Percentiles rank a stretch among this genome's conserved stretches.
Evolutionary conservation across 2,797 vertebrate genomes (phyloP).

Genomic region (Myripristis murdjan): DNA sequence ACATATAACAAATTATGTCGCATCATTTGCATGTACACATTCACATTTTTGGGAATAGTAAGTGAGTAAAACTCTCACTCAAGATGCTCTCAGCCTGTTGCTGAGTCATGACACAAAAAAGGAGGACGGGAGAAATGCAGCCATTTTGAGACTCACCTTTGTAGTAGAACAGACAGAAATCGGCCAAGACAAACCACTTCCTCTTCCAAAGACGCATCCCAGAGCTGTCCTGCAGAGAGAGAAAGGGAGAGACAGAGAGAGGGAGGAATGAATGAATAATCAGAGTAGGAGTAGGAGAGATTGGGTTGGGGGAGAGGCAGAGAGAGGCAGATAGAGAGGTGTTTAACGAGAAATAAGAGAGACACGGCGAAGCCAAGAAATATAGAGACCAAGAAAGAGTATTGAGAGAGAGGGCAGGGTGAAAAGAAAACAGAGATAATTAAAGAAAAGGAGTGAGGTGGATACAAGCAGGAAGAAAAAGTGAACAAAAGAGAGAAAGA

Average conservation of each 20-base stretch:
- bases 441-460: conserved; percentile 21
- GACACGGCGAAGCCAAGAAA: neutral
- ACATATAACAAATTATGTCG: no score
- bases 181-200: conserved; percentile 96
- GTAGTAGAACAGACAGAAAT: conserved; percentile 98
- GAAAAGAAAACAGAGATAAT: conserved; percentile 20
- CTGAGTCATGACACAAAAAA: neutral
- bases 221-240: conserved; percentile 91
- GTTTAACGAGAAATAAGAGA: neutral
- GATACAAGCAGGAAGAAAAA: conserved; percentile 6
- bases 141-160: conserved; percentile 88
- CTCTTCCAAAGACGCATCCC: conserved; percentile 98
- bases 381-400: neutral
- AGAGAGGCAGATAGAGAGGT: conserved; percentile 8
- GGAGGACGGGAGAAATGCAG: neutral
- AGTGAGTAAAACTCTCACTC: no score
- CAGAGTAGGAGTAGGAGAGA: conserved; percentile 4
- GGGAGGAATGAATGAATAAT: conserved; percentile 20
- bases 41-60: no score
- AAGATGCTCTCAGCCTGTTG: no score
- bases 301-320: conserved; percentile 6
- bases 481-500: neutral
- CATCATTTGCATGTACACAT: no score
- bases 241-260: conserved; percentile 5
- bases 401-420: no score